Evolutionary conservation across 2,797 vertebrate species (phyloP), one percentile per base, ranked within the genome.

Genomic region (Lithobates pipiens): DNA sequence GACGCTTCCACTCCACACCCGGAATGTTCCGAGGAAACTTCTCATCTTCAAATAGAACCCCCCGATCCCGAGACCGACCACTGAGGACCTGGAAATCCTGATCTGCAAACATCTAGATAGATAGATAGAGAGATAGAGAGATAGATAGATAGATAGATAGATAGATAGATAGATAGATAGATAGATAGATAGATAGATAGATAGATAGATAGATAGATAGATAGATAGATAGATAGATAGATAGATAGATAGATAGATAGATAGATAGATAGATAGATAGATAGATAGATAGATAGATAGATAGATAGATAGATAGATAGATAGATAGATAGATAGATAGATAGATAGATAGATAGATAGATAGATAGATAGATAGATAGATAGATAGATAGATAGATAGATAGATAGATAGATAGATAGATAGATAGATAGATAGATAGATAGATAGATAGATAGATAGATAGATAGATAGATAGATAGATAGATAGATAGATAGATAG

Each of bases 1-100:
- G 95, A 88, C 95, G 89, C 77, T 90, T 89, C 95, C 95, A 96
- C 71, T 90, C 91, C 27, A 94, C 92, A 1, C 80, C 91, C 18
- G 94, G 93, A 86, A 92, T 91, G 32, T 92, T 93, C 8, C 93
- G 88, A 15, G 85, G 72, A 46, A 96, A 96, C 2, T 63, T 61
- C 1, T 93, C 87, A 78, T 96, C 95, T n/a, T 50, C 90, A 80
- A 96, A 96, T 72, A 94, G 88, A 68, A 85, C 6, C 0, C 89
- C 85, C 2, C 90, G 89, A 85, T 91, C 89, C 54, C 95, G 89
- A 65, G 92, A 93, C 27, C 78, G 77, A 25, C 91, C 80, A 76
- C 88, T 88, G 1, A 96, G 91, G 68, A 74, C 75, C 16, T 83
- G 50, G 72, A 90, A 96, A 88, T 95, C 92, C 88, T 96, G 95